Percentiles rank a stretch among this genome's conserved stretches.
These are phyloP conservation scores for Henicopernis longicauda DNA, from an alignment of 2,113 vertebrate genomes.

Conservation along the genomic window DNA sequence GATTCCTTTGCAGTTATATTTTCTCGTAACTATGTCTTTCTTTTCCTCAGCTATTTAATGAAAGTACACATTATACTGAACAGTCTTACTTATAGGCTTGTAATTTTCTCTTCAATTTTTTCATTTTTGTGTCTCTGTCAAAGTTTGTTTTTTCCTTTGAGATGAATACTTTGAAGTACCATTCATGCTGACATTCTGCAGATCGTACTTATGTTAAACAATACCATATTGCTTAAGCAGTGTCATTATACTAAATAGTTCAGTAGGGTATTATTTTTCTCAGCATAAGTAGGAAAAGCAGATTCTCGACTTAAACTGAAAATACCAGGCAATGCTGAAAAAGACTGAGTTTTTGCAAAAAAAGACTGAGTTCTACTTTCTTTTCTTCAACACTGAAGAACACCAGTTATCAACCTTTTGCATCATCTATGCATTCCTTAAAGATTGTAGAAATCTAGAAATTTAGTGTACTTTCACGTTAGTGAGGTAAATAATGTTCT, in stretches of 20 bases:
- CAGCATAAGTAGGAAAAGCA: neutral
- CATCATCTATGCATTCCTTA: neutral
- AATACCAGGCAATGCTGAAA: neutral
- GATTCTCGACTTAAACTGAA: neutral
- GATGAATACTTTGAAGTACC: neutral
- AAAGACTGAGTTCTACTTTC: neutral
- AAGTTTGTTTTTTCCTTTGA: neutral
- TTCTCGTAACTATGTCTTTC: neutral
- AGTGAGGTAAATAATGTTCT: neutral
- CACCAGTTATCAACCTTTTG: neutral
- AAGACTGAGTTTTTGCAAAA: neutral
- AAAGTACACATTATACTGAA: neutral
- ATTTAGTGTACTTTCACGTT: neutral
- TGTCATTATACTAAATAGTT: neutral
- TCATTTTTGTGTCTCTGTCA: neutral
- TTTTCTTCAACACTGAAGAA: neutral
- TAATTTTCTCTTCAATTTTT: neutral
- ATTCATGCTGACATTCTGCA: neutral
- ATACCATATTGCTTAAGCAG: neutral
- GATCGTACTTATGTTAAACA: neutral
- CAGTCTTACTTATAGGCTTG: neutral
- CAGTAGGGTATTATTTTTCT: neutral
- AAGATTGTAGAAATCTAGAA: neutral
- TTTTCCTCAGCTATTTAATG: neutral
- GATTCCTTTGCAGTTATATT: neutral